Conservation (phyloP, 1,140 invertebrate genomes). For the Drosophila nikananu region DNA sequence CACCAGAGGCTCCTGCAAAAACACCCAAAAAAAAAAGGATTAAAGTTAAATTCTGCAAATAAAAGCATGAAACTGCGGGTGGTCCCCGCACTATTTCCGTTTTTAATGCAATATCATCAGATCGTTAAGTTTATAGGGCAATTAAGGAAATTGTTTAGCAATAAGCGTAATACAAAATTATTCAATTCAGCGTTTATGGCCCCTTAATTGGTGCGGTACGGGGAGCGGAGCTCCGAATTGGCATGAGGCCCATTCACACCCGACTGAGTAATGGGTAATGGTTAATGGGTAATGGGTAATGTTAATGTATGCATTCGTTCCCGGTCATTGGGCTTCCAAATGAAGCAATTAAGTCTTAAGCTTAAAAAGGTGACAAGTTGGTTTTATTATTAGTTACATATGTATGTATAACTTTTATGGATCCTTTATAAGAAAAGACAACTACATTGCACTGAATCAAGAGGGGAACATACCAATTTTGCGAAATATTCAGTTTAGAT, state of each 20-base stretch:
- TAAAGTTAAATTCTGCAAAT: neutral
- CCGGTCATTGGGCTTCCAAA: slow-evolving; percentile 35
- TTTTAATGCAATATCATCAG: slow-evolving; percentile 30
- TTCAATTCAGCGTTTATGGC: slow-evolving; percentile 55
- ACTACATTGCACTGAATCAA: neutral
- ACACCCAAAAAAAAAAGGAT: neutral
- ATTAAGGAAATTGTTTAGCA: slow-evolving; percentile 57
- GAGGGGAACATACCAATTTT: neutral
- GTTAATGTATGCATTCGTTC: slow-evolving; percentile 52
- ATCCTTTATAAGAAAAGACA: neutral
- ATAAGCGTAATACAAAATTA: slow-evolving; percentile 58
- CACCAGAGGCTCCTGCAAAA: slow-evolving; percentile 85
- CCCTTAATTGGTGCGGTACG: slow-evolving; percentile 49
- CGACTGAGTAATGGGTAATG: slow-evolving; percentile 29
- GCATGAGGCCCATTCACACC: slow-evolving; percentile 57
- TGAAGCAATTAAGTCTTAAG: slow-evolving; percentile 35
- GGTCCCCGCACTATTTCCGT: slow-evolving; percentile 23
- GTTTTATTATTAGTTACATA: slow-evolving; percentile 18
- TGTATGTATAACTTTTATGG: neutral
- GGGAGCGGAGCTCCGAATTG: slow-evolving; percentile 37
- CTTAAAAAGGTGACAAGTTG: slow-evolving; percentile 11
- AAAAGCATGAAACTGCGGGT: slow-evolving; percentile 9
- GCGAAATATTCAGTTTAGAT: neutral
- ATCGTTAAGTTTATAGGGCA: slow-evolving; percentile 58
- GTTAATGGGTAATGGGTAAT: slow-evolving; percentile 14